Base-by-base conservation (phyloP, 2,113 vertebrate species). In the Furnarius figulus region DNA sequence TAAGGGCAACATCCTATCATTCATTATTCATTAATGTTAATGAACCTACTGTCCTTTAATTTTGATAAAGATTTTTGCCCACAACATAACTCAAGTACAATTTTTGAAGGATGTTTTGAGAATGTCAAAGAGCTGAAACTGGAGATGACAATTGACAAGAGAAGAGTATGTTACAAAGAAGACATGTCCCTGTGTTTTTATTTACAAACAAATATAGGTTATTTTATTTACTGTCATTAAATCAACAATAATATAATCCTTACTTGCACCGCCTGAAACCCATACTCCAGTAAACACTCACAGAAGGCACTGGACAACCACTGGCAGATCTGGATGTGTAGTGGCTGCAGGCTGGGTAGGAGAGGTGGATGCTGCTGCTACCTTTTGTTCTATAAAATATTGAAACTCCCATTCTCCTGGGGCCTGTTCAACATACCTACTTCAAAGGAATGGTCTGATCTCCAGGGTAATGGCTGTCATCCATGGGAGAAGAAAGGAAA, bases 11-110 rank as follows among this genome's bases (percentile, higher is more conserved):
- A 80, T 61, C 74, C 59, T 85, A 31, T 73, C n/a, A 59, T 82
- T 83, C 52, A 79, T 86, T 70, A 49, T 89, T 94, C 67, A 94
- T 94, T 59, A 85, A 65, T 67, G 91, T 85, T 94, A 83, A 92
- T 76, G 9, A 95, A 75, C 4, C 2, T 87, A 89, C 76, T 86
- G 72, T 85, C 53, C 81, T 94, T 83, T 92, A 39, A 72, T 75
- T 96, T 79, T 72, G 53, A 44, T n/a, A 31, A 71, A 86, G 37
- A 20, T 12, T 55, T 92, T 94, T 90, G 16, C 25, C 31, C 49
- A 58, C 49, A 49, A 40, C 7, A 3, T 78, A 89, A 90, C 68
- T 70, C 28, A 18, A 85, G 17, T 47, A 35, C 33, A 77, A 12
- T 58, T 74, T 87, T 82, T 61, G 74, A 81, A 83, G 76, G 63